Evolutionary conservation across 2,113 vertebrate genomes (phyloP), one percentile per base, ranked within the genome.

Genomic region (Lipophrys pholis): DNA sequence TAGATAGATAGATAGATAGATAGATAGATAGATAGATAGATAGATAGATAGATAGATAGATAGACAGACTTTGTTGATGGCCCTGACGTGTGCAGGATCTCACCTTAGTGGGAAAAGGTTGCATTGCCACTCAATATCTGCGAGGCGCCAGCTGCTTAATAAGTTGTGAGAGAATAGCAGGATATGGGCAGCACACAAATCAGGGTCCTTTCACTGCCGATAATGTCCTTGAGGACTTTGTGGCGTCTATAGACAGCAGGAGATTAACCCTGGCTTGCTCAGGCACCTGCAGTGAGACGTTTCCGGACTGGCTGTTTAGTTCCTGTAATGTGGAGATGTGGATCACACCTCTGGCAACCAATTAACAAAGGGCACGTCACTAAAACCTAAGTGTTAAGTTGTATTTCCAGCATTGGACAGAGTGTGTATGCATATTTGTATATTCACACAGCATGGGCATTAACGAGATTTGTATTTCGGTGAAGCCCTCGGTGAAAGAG

Each of bases 201-300:
- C 60, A 70, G 52, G 30, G 8, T 52, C 15, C 15, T 73, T 70
- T 61, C 36, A 48, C 50, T 48, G 50, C 69, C 45, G 60, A 76
- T 83, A 64, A 73, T 55, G 76, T 73, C 75, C 80, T 82, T 69
- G 69, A 88, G 52, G 73, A 73, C 51, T 60, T 11, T 76, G 73
- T 45, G 63, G 65, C 2, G 39, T 40, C 62, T 53, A 42, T 5
- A 49, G 54, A 78, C 80, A 45, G 62, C 66, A 10, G 51, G 60
- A 79, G 80, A 80, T 81, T 56, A 76, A 71, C 51, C 62, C 50
- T 6, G 35, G 45, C 17, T 49, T 30, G 7, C 46, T 51, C 38
- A 4, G 39, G 8, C 68, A 66, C 71, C 77, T 73, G 59, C 76
- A 64, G 3, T 0, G 30, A 64, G 48, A 56, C 11, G 0, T 5